Evolutionary conservation across 2,113 vertebrate species (phyloP).

Genomic region (Chroicocephalus ridibundus): DNA sequence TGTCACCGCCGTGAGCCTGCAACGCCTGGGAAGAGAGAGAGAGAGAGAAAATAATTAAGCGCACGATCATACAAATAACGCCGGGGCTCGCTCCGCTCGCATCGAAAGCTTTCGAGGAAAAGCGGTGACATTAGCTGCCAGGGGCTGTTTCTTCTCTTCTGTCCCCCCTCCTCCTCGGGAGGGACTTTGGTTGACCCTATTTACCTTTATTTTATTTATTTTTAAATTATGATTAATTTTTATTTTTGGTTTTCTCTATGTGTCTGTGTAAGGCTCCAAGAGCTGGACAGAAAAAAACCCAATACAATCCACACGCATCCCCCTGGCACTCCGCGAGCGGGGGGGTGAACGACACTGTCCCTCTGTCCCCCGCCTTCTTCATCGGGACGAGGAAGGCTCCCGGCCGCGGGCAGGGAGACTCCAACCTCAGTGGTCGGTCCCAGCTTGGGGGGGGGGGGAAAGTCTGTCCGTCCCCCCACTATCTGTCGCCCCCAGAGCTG

Average conservation of each 20-base stretch:
- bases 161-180: neutral
- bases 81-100: neutral
- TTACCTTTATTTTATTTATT: neutral
- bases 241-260: neutral
- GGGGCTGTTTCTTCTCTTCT: neutral
- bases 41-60: neutral
- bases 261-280: neutral
- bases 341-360: neutral
- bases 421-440: accelerated
- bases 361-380: neutral
- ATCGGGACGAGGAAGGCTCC: neutral
- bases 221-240: neutral
- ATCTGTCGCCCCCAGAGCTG: neutral
- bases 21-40: neutral
- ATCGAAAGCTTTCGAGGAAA: conserved; percentile 48
- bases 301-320: neutral
- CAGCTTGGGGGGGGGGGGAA: neutral
- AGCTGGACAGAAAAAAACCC: neutral
- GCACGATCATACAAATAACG: neutral
- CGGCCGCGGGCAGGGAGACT: neutral
- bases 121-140: neutral
- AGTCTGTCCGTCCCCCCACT: neutral
- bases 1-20: neutral
- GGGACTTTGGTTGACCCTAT: neutral
- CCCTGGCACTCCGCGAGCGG: neutral